A percentile compares a stretch with the other conserved stretches of the same genome.
These are phyloP conservation scores for Ranitomeya imitator DNA, from an alignment of 2,113 vertebrate species.

Conservation along the genomic window DNA sequence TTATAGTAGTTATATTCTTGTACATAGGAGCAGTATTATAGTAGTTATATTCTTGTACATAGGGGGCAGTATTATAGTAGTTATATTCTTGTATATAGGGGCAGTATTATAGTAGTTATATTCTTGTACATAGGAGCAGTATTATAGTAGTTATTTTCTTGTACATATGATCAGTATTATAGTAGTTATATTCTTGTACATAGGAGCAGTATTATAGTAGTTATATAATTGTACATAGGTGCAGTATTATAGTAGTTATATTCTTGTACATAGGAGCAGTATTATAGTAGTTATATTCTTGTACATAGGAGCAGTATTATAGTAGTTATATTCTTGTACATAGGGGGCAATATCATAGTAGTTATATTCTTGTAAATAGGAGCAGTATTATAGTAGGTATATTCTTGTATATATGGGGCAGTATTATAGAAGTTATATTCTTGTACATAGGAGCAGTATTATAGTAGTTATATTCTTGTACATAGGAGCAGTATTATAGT, in stretches of 20 bases:
- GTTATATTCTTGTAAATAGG: too few relatives aligned
- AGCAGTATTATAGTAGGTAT: too few relatives aligned
- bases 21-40: neutral
- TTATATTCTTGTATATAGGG: conserved; percentile 1
- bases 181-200: conserved; percentile 10
- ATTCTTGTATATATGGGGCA: too few relatives aligned
- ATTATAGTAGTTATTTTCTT: conserved; percentile 1
- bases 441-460: too few relatives aligned
- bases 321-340: conserved; percentile 4
- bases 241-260: conserved; percentile 10
- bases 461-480: too few relatives aligned
- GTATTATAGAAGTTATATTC: too few relatives aligned
- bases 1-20: too few relatives aligned
- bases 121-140: neutral
- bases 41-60: conserved; percentile 4
- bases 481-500: too few relatives aligned
- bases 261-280: neutral
- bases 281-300: neutral
- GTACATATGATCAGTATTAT: neutral
- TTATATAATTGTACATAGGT: neutral
- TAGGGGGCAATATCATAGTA: neutral
- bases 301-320: neutral
- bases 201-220: neutral
- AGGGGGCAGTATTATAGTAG: conserved; percentile 8
- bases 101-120: conserved; percentile 13